A percentile compares a stretch with the other conserved stretches of the same genome.
These are phyloP conservation scores for Yponomeuta malinellus DNA, from an alignment of 2,888 invertebrate genomes.

Conservation along the genomic window DNA sequence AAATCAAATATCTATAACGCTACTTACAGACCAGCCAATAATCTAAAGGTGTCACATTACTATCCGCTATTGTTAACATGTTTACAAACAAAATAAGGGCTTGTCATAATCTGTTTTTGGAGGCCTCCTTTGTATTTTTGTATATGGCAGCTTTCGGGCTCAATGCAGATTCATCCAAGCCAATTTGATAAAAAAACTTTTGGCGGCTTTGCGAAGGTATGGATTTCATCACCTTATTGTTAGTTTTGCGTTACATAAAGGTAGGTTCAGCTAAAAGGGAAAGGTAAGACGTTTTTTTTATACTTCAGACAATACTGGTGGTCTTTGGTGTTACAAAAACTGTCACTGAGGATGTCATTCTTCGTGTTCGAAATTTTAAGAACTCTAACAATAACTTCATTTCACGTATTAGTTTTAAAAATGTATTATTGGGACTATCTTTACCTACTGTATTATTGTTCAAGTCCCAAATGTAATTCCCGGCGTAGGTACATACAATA, in stretches of 20 bases:
- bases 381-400: neutral
- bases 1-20: conserved; percentile 59
- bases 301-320: conserved; percentile 57
- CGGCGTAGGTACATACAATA: too few species aligned
- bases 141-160: conserved; percentile 55
- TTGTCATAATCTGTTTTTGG: conserved; percentile 73
- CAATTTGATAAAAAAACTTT: conserved; percentile 12
- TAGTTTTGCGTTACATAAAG: conserved; percentile 59
- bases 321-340: conserved; percentile 38
- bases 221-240: conserved; percentile 72
- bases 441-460: too few species aligned
- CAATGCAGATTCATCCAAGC: conserved; percentile 4
- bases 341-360: conserved; percentile 48
- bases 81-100: conserved; percentile 75
- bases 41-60: conserved; percentile 71
- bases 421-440: too few species aligned
- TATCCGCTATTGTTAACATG: conserved; percentile 52
- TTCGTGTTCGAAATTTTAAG: conserved; percentile 19
- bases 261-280: conserved; percentile 59
- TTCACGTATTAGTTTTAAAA: too few species aligned
- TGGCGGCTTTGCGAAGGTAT: conserved; percentile 47
- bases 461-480: too few species aligned
- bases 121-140: conserved; percentile 62
- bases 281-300: conserved; percentile 48
- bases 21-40: conserved; percentile 60